phyloP scores from a whole-genome alignment of 2,113 vertebrate genomes.

The Amblyopsis rosae region DNA sequence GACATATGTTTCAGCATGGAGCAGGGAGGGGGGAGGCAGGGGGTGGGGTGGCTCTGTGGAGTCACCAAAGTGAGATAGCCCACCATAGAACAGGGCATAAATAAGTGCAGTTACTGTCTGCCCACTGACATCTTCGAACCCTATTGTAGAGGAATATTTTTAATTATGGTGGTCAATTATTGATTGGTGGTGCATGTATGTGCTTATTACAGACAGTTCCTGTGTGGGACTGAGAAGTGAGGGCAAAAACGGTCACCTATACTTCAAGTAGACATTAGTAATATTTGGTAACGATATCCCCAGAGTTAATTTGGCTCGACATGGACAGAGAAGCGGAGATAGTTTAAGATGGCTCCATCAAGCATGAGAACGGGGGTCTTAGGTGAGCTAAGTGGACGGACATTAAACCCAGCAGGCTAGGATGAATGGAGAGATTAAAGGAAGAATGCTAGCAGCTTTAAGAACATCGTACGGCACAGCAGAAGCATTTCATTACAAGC shows the following conservation, averaged over 20 bases:
- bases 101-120: neutral
- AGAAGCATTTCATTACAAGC: conserved; percentile 11
- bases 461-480: conserved; percentile 32
- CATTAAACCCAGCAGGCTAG: conserved; percentile 59
- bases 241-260: too few species aligned
- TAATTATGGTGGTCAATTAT: too few species aligned
- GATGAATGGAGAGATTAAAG: conserved; percentile 60
- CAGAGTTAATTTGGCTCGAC: too few species aligned
- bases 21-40: neutral
- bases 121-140: neutral
- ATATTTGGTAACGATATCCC: too few species aligned
- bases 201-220: too few species aligned
- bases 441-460: conserved; percentile 48
- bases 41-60: neutral
- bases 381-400: conserved; percentile 53
- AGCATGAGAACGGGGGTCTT: conserved; percentile 26
- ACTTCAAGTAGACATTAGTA: too few species aligned
- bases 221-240: too few species aligned
- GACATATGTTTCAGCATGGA: conserved; percentile 7
- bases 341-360: too few species aligned
- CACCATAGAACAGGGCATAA: neutral
- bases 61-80: conserved; percentile 1
- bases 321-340: neutral
- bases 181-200: too few species aligned
- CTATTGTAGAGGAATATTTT: too few species aligned